Evolutionary conservation across 2,888 invertebrate species (phyloP).

Genomic region (Drepana falcataria): DNA sequence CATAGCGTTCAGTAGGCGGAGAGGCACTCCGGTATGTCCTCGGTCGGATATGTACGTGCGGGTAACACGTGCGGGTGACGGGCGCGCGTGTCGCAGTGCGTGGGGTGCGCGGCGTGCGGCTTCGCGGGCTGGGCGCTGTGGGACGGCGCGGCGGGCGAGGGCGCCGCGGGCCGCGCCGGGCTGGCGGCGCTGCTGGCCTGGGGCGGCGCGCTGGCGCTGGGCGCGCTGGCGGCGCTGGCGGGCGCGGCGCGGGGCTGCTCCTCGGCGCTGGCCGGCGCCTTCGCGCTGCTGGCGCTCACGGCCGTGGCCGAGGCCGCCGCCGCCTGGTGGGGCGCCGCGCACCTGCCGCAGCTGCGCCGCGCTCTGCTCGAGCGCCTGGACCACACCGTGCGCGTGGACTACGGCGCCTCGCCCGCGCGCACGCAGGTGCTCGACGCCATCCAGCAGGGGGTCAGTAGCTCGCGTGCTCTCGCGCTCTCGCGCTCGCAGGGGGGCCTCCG

Average conservation of each 20-base stretch:
- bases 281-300: constrained; percentile 56
- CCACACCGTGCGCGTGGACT: constrained; percentile 49
- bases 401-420: constrained; percentile 47
- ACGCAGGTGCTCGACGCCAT: constrained; percentile 59
- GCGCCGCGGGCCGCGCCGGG: constrained; percentile 52
- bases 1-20: too few species aligned
- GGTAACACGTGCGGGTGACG: not conserved
- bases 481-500: too few species aligned
- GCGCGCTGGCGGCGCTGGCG: constrained; percentile 44
- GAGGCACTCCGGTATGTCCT: too few species aligned
- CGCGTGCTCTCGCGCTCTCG: too few species aligned
- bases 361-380: constrained; percentile 44
- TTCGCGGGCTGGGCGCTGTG: constrained; percentile 62
- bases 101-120: constrained; percentile 49
- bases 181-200: constrained; percentile 52
- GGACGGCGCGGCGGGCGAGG: constrained; percentile 52
- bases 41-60: too few species aligned
- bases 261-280: constrained; percentile 53
- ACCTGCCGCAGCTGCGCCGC: constrained; percentile 48
- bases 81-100: constrained; percentile 29
- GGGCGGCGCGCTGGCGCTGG: constrained; percentile 50
- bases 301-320: constrained; percentile 61
- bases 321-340: constrained; percentile 67
- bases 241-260: constrained; percentile 47
- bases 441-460: constrained; percentile 54